phyloP scores from a whole-genome alignment of 2,113 vertebrate species.

The Amia ocellicauda region DNA sequence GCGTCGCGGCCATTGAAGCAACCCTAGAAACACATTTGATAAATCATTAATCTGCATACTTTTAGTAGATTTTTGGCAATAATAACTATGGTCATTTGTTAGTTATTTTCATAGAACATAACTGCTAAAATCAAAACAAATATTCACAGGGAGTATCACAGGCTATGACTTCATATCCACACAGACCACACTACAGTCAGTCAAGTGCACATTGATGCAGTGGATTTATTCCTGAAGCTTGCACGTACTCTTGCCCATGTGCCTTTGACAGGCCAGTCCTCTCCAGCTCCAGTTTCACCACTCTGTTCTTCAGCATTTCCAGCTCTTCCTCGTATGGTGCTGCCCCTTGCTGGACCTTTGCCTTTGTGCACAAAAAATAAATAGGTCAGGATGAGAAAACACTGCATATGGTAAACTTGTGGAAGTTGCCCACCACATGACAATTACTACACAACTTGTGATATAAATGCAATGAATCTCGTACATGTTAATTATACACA shows the following conservation, averaged over 20 bases:
- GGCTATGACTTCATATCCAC: too few species aligned
- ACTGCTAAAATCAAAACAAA: too few species aligned
- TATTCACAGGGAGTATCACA: too few species aligned
- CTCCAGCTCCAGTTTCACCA: slow-evolving; percentile 73
- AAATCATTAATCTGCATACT: too few species aligned
- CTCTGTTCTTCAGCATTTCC: slow-evolving; percentile 65
- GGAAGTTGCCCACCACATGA: too few species aligned
- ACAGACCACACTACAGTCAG: too few species aligned
- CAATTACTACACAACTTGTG: too few species aligned
- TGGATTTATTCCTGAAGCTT: neutral
- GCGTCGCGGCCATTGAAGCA: slow-evolving; percentile 54
- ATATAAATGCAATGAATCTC: too few species aligned
- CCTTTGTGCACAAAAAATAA: slow-evolving; percentile 39
- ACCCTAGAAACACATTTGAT: slow-evolving; percentile 52
- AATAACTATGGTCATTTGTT: too few species aligned
- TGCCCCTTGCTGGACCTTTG: slow-evolving; percentile 55
- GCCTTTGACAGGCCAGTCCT: slow-evolving; percentile 59
- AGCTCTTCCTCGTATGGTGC: slow-evolving; percentile 67
- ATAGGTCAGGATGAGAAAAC: neutral
- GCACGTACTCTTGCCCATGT: slow-evolving; percentile 73
- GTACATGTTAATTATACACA: neutral
- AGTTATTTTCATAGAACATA: too few species aligned
- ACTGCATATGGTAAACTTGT: neutral
- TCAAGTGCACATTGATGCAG: too few species aligned
- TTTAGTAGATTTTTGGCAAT: too few species aligned